Conservation (phyloP, 2,888 invertebrate genomes). For the Apeira syringaria region DNA sequence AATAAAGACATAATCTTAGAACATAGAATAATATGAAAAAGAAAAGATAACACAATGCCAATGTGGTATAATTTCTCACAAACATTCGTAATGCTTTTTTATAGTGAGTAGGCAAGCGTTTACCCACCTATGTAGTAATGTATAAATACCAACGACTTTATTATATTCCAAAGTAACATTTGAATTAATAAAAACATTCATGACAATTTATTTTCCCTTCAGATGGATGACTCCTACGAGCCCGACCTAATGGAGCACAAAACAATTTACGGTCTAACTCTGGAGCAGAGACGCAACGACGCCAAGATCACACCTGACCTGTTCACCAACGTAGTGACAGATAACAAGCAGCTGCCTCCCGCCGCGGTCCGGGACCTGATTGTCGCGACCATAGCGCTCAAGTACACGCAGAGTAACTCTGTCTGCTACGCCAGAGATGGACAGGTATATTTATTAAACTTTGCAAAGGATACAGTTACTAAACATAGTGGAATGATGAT, state of each 20-base stretch:
- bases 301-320: conserved; percentile 90
- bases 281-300: conserved; percentile 94
- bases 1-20: too few species aligned
- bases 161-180: too few species aligned
- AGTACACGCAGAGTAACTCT: conserved; percentile 99
- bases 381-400: conserved; percentile 97
- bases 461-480: too few species aligned
- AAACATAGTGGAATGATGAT: too few species aligned
- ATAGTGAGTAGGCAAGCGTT: too few species aligned
- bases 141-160: too few species aligned
- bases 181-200: too few species aligned
- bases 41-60: too few species aligned
- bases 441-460: conserved; percentile 77
- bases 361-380: conserved; percentile 94
- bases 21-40: too few species aligned
- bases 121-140: too few species aligned
- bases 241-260: conserved; percentile 92
- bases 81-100: too few species aligned
- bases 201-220: neutral
- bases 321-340: conserved; percentile 92
- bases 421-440: conserved; percentile 98
- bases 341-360: conserved; percentile 86
- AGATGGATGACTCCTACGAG: conserved; percentile 95
- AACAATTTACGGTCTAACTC: conserved; percentile 67
- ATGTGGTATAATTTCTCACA: too few species aligned